Evolutionary conservation across 2,888 invertebrate genomes (phyloP), one percentile per base, ranked within the genome.

Genomic region (Ommatoiulus sabulosus): DNA sequence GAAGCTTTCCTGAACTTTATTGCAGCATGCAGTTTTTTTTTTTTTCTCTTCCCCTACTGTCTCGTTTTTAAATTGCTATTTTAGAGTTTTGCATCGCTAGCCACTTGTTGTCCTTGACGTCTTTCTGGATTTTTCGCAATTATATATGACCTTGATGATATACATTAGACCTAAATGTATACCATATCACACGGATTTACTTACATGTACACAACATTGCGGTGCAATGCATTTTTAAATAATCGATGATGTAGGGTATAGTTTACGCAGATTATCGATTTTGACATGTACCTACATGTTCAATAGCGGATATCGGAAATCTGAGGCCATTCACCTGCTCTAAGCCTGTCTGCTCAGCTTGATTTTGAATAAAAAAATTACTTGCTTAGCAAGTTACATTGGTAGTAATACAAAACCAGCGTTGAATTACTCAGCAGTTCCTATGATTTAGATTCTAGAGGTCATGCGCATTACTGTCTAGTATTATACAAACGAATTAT

Each of bases 21-120:
- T 10, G 44, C 4, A n/a, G 12, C 44, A 85, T 85, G 17, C 86
- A 85, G 86, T n/a, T 72, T 72, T 72, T 24, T 20, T 24, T 3
- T 15, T 63, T 63, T 48, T 8, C 48, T 8, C 57, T 20, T 24
- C 72, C 44, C n/a, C 43, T n/a, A 20, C 20, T 7, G 72, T 20
- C 20, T 72, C 24, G 80, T 46, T 44, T 84, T 72, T 88, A 84
- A 84, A 35, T 84, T 72, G 46, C 24, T 44, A 52, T n/a, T 89
- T 87, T 84, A 88, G 10, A 20, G 43, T 87, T n/a, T 52, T 87
- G 44, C 20, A 72, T 20, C 5, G 20, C 24, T 8, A 72, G 72
- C 72, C 72, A 72, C 72, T 72, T 20, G 72, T 24, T 72, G 72
- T 72, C 72, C 72, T 72, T 72, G 72, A 72, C 20, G 72, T 20